Base-by-base conservation (phyloP, 2,113 vertebrate species). In the Vidua macroura region DNA sequence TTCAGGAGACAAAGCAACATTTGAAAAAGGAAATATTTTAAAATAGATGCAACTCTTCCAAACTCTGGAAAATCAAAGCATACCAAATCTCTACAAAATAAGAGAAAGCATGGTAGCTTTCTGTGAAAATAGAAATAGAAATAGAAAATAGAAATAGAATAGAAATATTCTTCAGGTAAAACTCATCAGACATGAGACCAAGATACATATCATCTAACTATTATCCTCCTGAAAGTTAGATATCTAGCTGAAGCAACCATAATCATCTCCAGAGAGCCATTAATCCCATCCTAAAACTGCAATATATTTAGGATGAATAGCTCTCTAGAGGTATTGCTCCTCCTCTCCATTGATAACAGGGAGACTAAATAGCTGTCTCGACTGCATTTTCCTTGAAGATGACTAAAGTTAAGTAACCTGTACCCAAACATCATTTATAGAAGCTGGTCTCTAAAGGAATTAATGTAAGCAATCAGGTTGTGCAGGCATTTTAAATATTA, bases 291-390 rank as follows among this genome's bases (percentile, higher is more conserved):
- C 86, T 92, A 86, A 95, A 96, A 86, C 69, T 55, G 52, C 56
- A 95, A 92, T 78, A 94, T 91, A 95, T 81, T 81, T 93, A 83
- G 88, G 80, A 95, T 92, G 33, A 93, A 83, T 33, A 81, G 88
- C 33, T 74, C 86, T 93, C 80, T 62, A 63, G 83, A 83, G 68
- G 80, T 86, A 90, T 88, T 92, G 86, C 64, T 92, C 60, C 90
- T 90, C 55, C 55, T 76, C 63, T 90, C 67, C 68, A 77, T 52
- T 83, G 64, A 31, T 52, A 94, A 88, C 41, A 90, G 33, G 55
- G 64, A 96, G 59, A 88, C 83, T 67, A 86, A 88, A 92, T n/a
- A 81, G 76, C 86, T 93, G 78, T 75, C 69, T 92, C 4, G 2
- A 58, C 56, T 74, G 52, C 67, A 53, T 86, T 92, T 93, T 86